Evolutionary conservation across 2,888 invertebrate genomes (phyloP).

Genomic region (Herminia tarsipennalis): DNA sequence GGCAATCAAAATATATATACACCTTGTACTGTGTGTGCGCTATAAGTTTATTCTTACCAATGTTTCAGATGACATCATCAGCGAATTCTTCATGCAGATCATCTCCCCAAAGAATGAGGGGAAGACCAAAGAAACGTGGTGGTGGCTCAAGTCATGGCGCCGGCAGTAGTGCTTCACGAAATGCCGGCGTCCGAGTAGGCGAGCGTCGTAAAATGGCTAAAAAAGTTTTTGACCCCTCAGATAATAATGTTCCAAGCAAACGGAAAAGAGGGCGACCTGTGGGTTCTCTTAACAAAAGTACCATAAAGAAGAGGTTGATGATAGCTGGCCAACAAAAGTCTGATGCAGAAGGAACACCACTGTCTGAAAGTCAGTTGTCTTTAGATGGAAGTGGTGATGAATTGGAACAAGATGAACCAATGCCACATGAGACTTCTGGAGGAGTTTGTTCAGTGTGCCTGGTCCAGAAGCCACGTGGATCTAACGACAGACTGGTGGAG

Average conservation of each 20-base stretch:
- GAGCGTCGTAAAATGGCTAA: constrained; percentile 91
- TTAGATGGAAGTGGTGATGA: constrained; percentile 78
- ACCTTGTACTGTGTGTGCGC: too few relatives aligned
- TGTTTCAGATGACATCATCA: constrained; percentile 79
- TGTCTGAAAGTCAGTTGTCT: constrained; percentile 73
- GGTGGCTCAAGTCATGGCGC: constrained; percentile 59
- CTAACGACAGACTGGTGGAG: constrained; percentile 87
- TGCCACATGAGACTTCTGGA: constrained; percentile 78
- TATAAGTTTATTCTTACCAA: background rate
- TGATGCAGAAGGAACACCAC: constrained; percentile 67
- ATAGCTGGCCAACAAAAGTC: constrained; percentile 55
- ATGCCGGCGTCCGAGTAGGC: constrained; percentile 82
- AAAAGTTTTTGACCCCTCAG: constrained; percentile 94
- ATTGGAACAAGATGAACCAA: constrained; percentile 71
- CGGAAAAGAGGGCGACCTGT: constrained; percentile 89
- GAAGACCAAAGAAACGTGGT: constrained; percentile 74
- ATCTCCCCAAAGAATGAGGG: constrained; percentile 78
- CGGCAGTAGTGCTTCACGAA: constrained; percentile 58
- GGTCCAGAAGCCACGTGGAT: constrained; percentile 84
- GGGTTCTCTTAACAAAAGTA: constrained; percentile 86
- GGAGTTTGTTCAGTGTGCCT: constrained; percentile 88
- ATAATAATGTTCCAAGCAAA: constrained; percentile 90
- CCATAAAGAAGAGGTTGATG: constrained; percentile 82
- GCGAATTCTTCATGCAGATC: constrained; percentile 82
- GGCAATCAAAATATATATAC: too few relatives aligned